Conservation (phyloP, 1,140 invertebrate species). For the Macrobrachium rosenbergii region DNA sequence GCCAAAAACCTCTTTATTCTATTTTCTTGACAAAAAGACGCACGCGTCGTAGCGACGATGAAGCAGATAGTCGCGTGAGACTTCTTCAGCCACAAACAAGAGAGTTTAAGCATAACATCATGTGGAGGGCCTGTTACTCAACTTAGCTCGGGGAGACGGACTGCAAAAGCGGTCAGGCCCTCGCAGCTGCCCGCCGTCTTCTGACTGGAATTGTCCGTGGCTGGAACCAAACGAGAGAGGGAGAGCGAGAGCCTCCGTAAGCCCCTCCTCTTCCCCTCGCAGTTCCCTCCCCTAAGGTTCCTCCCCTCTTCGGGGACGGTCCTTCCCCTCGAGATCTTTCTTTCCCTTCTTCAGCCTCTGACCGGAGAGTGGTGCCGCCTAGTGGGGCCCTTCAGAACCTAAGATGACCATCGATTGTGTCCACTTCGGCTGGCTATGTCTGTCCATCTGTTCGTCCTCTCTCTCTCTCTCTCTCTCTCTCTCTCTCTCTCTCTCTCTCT, state of each 20-base stretch:
- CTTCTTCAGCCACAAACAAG: no score
- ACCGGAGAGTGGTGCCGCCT: slow-evolving; percentile 49
- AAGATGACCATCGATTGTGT: slow-evolving; percentile 61
- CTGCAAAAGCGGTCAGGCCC: slow-evolving; percentile 28
- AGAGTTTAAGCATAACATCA: no score
- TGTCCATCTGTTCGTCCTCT: slow-evolving; percentile 50
- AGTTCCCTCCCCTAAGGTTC: slow-evolving; percentile 48
- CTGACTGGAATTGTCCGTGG: slow-evolving; percentile 45
- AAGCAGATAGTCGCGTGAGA: no score
- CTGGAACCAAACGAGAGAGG: slow-evolving; percentile 31
- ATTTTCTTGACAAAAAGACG: no score
- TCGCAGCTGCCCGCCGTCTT: slow-evolving; percentile 35
- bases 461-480: background rate
- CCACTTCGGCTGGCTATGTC: slow-evolving; percentile 34
- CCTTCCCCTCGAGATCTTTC: slow-evolving; percentile 37
- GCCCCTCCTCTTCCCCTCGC: slow-evolving; percentile 57
- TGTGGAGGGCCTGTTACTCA: no score
- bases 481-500: slow-evolving; percentile 6
- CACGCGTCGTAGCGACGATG: no score
- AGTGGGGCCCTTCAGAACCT: slow-evolving; percentile 42
- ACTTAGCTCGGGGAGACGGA: no score
- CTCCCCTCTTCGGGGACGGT: slow-evolving; percentile 56
- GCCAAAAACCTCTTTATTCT: no score
- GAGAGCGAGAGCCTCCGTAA: background rate
- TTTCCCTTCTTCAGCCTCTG: slow-evolving; percentile 13